Percentiles rank a stretch among this genome's conserved stretches.
Conservation (phyloP, 2,888 invertebrate genomes). For the Hylaea fasciaria region DNA sequence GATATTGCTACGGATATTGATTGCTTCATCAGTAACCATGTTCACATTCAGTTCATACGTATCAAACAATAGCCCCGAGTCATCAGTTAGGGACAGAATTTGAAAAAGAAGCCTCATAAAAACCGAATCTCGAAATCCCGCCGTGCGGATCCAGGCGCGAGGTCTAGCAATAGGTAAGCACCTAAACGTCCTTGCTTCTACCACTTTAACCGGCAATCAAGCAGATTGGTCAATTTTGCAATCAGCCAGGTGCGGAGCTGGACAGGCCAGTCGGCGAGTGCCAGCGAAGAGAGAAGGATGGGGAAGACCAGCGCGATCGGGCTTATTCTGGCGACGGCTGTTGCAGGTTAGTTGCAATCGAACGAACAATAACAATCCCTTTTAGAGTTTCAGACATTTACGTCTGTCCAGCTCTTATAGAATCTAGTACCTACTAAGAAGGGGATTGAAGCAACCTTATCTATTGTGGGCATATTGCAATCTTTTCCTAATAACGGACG, state of each 20-base stretch:
- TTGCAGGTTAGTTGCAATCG: conserved; percentile 41
- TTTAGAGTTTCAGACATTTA: neutral
- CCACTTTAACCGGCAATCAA: conserved; percentile 65
- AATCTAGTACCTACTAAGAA: no score
- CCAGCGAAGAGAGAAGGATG: conserved; percentile 41
- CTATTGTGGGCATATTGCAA: no score
- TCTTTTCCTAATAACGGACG: no score
- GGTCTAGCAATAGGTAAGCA: conserved; percentile 36
- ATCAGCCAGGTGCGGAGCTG: conserved; percentile 57
- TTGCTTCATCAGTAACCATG: no score
- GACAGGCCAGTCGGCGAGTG: conserved; percentile 36
- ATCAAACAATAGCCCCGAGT: no score
- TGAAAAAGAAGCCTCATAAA: neutral
- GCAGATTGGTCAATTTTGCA: conserved; percentile 75
- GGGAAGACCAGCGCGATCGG: conserved; percentile 35
- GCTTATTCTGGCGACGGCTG: conserved; percentile 37
- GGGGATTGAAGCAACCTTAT: no score
- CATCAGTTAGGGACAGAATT: no score
- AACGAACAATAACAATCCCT: neutral
- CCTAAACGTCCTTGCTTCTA: conserved; percentile 71
- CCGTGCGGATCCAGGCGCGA: conserved; percentile 15
- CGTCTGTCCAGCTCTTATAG: no score
- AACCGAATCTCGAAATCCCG: neutral
- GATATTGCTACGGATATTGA: no score
- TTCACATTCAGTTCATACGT: no score